Evolutionary conservation across 1,140 invertebrate genomes (phyloP), one percentile per base, ranked within the genome.

Genomic region (Macrocentrus cingulum): DNA sequence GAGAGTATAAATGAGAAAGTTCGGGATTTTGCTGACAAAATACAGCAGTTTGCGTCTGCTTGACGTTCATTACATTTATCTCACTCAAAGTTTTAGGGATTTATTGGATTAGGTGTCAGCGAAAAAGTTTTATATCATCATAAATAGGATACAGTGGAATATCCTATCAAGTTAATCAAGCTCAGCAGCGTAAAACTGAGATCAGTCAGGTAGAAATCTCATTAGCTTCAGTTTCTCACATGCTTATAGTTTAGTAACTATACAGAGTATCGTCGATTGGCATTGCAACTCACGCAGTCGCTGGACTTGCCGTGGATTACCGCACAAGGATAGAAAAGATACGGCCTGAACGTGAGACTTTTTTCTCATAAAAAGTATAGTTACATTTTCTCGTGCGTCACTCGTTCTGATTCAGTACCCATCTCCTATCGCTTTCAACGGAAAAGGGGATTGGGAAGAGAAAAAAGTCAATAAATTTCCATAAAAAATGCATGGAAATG

Each of bases 261-360:
- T 34, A 11, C 29, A 6, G 6, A 6, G 11, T 34, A 7, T 18
- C 25, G 32, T 56, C n/a, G 53, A 60, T 60, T 29, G 53, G 37
- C 41, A 23, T 55, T 60, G 29, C 59, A 51, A 29, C 53, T 56
- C 59, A 60, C 59, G 59, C 46, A 52, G 51, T 32, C 36, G 1
- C 19, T 42, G 29, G 37, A 51, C 53, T 56, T 45, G 51, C 37
- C 34, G 20, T 18, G 53, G 59, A 56, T 60, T 56, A 56, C 16
- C 19, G 34, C 18, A 11, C 48, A 25, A 39, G 51, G 16, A 32
- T 23, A 46, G 41, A 49, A 39, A 36, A 54, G 18, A 60, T 60
- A 60, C 39, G 53, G 25, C 39, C 18, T n/a, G 29, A 37, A 60
- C 59, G 59, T 60, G 59, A 60, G 39, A 60, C 48, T 60, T 56